Evolutionary conservation across 2,888 invertebrate genomes (phyloP), one percentile per base, ranked within the genome.

Genomic region (Xanthia togata): DNA sequence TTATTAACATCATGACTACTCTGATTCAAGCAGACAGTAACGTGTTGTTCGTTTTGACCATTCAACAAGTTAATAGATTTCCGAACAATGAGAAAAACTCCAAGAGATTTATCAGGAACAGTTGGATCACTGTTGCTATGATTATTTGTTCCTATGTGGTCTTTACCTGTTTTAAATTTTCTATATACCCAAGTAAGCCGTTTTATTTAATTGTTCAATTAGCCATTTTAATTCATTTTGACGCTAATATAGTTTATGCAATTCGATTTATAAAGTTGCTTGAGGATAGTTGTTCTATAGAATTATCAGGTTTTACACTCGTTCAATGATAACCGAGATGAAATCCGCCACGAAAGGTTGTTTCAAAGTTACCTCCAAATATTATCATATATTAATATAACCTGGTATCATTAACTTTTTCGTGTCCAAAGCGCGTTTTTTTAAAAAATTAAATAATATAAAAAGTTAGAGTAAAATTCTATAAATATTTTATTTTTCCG

Each of bases 21-120:
- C 26, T 59, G 2, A 11, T 47, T 57, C 57, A 70, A 5, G 5
- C 47, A 20, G 20, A 35, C 4, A 47, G 20, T 9, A 4, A 4
- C 0, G 35, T 73, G 3, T 5, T 11, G 12, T 47, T 69, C 14
- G 5, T 73, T 26, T 35, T 59, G 35, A 26, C 9, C 1, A 38
- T 73, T 70, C 70, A 73, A 38, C 14, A 70, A 26, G 14, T 73
- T 3, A 70, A 73, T 47, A 59, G 9, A 47, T 70, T 69, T 31
- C 12, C 47, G 26, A 59, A 38, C 14, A 38, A 59, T 38, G 47
- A 70, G 11, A 1, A 4, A 2, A 9, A 23, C 11, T 26, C 20
- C 5, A 38, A 47, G 20, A 55, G n/a, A n/a, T 73, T n/a, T 20
- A 44, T 69, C n/a, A 69, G 44, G 0, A 35, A n/a, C n/a, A 73